A percentile compares a stretch with the other conserved stretches of the same genome.
Conservation (phyloP, 1,140 invertebrate species). For the Babylonia areolata region DNA sequence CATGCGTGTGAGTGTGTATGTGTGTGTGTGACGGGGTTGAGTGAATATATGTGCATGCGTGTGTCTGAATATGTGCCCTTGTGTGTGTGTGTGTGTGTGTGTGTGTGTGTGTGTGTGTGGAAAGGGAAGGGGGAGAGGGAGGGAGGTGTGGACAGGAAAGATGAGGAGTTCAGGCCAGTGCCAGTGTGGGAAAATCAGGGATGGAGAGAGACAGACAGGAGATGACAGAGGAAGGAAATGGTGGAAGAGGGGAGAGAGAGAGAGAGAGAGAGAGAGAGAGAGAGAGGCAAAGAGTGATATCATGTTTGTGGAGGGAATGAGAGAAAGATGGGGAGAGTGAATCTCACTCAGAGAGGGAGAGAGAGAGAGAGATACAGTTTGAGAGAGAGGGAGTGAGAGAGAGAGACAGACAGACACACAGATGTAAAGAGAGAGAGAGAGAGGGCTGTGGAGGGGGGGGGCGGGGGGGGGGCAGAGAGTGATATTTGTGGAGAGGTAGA, state of each 20-base stretch:
- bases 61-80: background rate
- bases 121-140: no score
- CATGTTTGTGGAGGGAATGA: background rate
- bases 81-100: background rate
- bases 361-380: no score
- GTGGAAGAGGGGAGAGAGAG: background rate
- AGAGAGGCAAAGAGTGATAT: background rate
- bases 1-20: background rate
- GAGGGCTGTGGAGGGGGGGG: background rate
- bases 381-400: no score
- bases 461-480: background rate
- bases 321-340: no score
- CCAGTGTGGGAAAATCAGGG: no score
- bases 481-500: background rate
- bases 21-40: no score
- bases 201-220: background rate
- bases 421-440: background rate
- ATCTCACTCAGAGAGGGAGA: background rate
- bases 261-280: background rate
- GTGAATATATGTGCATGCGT: no score
- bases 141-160: no score
- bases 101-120: slow-evolving; percentile 1
- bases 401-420: background rate
- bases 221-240: no score
- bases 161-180: no score